A percentile compares a stretch with the other conserved stretches of the same genome.
Evolutionary conservation across 2,113 vertebrate species (phyloP).

Genomic region (Dasyornis broadbenti): DNA sequence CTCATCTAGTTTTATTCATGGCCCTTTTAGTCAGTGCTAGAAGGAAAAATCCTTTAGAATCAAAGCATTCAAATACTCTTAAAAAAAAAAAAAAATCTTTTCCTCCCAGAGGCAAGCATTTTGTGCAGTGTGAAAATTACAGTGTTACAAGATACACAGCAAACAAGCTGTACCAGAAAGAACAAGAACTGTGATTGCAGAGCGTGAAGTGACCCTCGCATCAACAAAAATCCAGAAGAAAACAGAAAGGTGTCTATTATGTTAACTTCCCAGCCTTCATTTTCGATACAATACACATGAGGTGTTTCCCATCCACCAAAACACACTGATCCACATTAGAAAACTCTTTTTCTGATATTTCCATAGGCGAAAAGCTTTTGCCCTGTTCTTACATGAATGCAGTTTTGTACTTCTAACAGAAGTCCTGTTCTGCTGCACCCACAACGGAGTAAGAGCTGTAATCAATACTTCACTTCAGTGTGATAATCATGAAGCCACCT

Average conservation of each 20-base stretch:
- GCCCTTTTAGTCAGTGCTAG: background rate
- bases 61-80: background rate
- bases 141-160: background rate
- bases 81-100: background rate
- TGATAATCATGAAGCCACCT: background rate
- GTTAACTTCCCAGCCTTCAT: background rate
- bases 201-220: background rate
- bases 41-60: background rate
- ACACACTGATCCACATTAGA: background rate
- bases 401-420: background rate
- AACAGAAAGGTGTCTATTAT: rapidly evolving
- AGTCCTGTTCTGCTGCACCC: background rate
- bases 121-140: background rate
- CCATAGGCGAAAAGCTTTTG: background rate
- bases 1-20: background rate
- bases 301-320: background rate
- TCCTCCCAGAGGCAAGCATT: background rate
- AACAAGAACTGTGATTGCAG: background rate
- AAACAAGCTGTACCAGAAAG: background rate
- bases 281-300: background rate
- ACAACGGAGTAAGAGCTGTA: background rate
- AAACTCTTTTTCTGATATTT: background rate
- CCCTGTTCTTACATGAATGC: background rate
- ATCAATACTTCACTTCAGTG: background rate
- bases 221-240: background rate